Percentiles rank a stretch among this genome's conserved stretches.
Conservation (phyloP, 2,888 invertebrate species). For the Argyresthia goedartella region DNA sequence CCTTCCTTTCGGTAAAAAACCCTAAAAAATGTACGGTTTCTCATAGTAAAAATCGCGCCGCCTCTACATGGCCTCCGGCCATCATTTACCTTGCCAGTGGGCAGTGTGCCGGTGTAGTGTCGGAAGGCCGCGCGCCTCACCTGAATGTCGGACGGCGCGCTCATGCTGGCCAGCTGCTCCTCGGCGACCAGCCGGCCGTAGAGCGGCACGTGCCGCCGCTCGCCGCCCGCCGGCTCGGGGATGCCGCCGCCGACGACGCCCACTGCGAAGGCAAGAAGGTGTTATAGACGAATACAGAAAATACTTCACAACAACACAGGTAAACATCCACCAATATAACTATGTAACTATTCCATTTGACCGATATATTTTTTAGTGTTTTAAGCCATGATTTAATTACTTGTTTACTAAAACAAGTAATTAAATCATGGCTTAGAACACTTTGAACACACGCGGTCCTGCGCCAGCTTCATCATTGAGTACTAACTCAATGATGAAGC, state of each 20-base stretch:
- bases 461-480: no score
- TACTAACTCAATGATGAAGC: no score
- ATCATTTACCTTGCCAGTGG: slow-evolving; percentile 60
- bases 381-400: no score
- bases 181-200: slow-evolving; percentile 93
- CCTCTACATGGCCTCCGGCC: slow-evolving; percentile 57
- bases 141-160: slow-evolving; percentile 76
- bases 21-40: background rate
- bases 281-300: no score
- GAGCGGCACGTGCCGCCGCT: slow-evolving; percentile 82
- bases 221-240: slow-evolving; percentile 55
- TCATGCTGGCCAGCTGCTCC: slow-evolving; percentile 80
- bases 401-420: no score
- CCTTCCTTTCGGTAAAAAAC: no score
- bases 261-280: slow-evolving; percentile 59
- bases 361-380: no score
- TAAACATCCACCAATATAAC: background rate
- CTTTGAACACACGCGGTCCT: no score
- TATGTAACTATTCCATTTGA: background rate
- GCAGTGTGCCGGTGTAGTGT: slow-evolving; percentile 65
- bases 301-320: no score
- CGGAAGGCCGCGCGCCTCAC: slow-evolving; percentile 68
- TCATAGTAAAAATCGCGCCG: background rate
- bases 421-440: no score
- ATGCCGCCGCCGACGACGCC: slow-evolving; percentile 61